A percentile compares a stretch with the other conserved stretches of the same genome.
phyloP scores from a whole-genome alignment of 2,113 vertebrate species.

The Microtus montanus region DNA sequence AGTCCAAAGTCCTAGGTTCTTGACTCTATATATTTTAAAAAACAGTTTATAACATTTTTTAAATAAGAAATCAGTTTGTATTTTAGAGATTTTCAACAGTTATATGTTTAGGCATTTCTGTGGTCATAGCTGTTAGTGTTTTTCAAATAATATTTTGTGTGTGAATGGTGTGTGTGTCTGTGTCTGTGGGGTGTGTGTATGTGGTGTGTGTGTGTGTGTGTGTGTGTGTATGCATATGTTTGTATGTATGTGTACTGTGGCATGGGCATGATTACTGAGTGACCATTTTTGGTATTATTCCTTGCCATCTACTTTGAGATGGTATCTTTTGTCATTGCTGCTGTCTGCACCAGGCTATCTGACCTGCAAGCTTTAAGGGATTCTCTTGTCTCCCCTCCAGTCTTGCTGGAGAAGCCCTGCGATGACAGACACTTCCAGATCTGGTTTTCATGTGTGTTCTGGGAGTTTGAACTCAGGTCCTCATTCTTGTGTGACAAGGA shows the following conservation, averaged over 20 bases:
- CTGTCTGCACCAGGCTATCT: too few species aligned
- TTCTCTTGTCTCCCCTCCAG: background rate
- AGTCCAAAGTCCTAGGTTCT: background rate
- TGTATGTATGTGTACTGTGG: too few species aligned
- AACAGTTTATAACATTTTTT: background rate
- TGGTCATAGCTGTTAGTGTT: background rate
- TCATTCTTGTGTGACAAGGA: too few species aligned
- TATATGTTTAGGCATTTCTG: background rate
- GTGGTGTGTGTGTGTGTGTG: background rate
- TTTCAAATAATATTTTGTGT: background rate
- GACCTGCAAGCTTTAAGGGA: background rate
- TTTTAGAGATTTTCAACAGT: constrained; percentile 43
- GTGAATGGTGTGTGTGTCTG: background rate
- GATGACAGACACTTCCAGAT: background rate
- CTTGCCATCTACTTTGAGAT: background rate
- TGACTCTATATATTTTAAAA: background rate
- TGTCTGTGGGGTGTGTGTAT: background rate
- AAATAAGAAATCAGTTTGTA: background rate
- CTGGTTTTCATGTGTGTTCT: background rate
- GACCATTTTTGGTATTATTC: too few species aligned
- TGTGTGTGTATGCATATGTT: background rate
- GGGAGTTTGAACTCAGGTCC: background rate
- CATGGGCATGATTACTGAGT: background rate
- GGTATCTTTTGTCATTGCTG: too few species aligned
- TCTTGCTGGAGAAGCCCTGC: background rate